Conservation (phyloP, 2,888 invertebrate species). For the Tenthredo mesomela region DNA sequence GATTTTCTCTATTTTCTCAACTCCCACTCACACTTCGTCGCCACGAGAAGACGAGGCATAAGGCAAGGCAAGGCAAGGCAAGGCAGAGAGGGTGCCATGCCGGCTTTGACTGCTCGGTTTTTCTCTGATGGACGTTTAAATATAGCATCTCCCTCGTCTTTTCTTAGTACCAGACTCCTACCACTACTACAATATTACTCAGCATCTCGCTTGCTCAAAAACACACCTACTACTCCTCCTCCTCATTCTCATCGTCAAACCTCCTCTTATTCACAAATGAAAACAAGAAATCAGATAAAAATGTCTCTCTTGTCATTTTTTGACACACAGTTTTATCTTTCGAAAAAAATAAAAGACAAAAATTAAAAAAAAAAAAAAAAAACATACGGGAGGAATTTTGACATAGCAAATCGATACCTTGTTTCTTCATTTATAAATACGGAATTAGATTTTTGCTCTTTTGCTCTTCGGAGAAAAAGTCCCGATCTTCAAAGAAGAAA, state of each 20-base stretch:
- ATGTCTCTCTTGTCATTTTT: neutral
- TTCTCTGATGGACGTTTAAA: constrained; percentile 52
- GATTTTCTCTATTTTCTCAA: constrained; percentile 1
- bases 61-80: neutral
- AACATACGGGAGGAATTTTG: neutral
- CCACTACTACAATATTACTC: neutral
- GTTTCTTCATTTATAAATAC: neutral
- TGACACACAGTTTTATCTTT: neutral
- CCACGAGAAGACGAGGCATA: neutral
- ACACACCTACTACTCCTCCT: neutral
- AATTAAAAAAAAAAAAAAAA: neutral
- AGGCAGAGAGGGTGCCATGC: constrained; percentile 10
- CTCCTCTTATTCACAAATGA: neutral
- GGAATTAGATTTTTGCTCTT: neutral
- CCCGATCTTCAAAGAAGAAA: too few relatives aligned
- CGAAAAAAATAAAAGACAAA: too few relatives aligned
- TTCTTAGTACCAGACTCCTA: constrained; percentile 42
- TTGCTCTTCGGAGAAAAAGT: neutral
- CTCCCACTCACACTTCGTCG: constrained; percentile 50
- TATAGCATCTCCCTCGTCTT: constrained; percentile 45
- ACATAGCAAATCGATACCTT: neutral
- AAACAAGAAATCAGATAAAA: neutral
- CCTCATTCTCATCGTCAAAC: neutral
- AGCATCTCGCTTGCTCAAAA: neutral
- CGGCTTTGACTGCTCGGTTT: constrained; percentile 39